Evolutionary conservation across 2,888 invertebrate genomes (phyloP), one percentile per base, ranked within the genome.

Genomic region (Blastobasis adustella): DNA sequence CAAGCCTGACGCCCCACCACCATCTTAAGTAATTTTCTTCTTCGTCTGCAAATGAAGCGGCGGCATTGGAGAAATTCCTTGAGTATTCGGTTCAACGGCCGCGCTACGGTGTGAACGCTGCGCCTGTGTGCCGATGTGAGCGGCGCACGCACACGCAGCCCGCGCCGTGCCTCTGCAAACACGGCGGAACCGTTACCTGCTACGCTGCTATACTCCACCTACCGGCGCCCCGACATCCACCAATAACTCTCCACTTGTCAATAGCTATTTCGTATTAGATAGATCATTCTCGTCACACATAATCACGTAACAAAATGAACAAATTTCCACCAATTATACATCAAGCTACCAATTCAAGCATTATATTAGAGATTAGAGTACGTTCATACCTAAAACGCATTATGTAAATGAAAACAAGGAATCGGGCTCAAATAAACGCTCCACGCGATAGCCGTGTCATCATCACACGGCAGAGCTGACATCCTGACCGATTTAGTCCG

Each of bases 51-150:
- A 77, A 63, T 65, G 65, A 62, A 73, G 74, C 72, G 71, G 73
- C 72, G 74, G 69, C 72, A 71, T 74, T 81, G 80, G 86, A 88
- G 88, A 88, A 87, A 88, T 88, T 87, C 87, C 86, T 86, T 72
- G 69, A 76, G 84, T 82, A 79, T 82, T 82, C 84, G 85, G 87
- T 87, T 88, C 87, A 87, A 87, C 76, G 86, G 83, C 87, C 87
- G 85, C 82, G 71, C 76, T 71, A 71, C 68, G 73, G 77, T 76
- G 79, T 76, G 73, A 76, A 69, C 76, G 71, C 66, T 68, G 69
- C 70, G 78, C 61, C 65, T 74, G 77, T 76, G 79, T 79, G 79
- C 69, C 69, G 68, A 73, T 71, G 64, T 63, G 72, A 71, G 71
- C 69, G 65, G 69, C 72, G 71, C 75, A 59, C 70, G 77, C 85